A percentile compares a stretch with the other conserved stretches of the same genome.
phyloP scores from a whole-genome alignment of 2,888 invertebrate genomes.

The Apodemia mormo region DNA sequence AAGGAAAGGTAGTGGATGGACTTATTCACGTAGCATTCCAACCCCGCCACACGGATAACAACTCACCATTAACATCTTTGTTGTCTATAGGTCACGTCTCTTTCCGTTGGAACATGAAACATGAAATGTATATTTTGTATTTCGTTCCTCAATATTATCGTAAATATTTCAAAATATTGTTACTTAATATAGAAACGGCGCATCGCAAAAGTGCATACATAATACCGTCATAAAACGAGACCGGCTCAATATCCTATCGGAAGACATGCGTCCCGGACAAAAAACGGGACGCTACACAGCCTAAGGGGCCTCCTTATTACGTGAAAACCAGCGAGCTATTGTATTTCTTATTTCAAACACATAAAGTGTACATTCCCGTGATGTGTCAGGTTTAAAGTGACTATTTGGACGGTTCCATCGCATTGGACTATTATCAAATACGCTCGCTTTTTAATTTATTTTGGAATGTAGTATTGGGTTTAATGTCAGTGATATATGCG shows the following conservation, averaged over 20 bases:
- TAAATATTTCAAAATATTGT: conserved; percentile 4
- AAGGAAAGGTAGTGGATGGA: too few relatives aligned
- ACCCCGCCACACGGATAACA: too few relatives aligned
- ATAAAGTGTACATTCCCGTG: background rate
- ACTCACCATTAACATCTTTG: too few relatives aligned
- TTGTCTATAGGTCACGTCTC: too few relatives aligned
- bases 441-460: conserved; percentile 8
- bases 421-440: conserved; percentile 15
- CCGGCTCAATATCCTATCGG: conserved; percentile 18
- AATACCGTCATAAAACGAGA: conserved; percentile 9
- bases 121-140: background rate
- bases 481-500: conserved; percentile 1
- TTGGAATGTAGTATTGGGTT: conserved; percentile 10
- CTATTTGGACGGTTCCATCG: conserved; percentile 5
- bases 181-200: background rate
- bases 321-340: background rate
- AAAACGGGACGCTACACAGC: conserved; percentile 9
- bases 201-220: conserved; percentile 18
- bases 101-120: too few relatives aligned
- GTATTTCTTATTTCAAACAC: background rate
- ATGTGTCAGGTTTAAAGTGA: background rate
- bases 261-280: conserved; percentile 17
- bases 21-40: too few relatives aligned
- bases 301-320: conserved; percentile 3
- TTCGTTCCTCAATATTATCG: background rate